phyloP scores from a whole-genome alignment of 2,888 invertebrate species.

The Cacoxenus indagator region DNA sequence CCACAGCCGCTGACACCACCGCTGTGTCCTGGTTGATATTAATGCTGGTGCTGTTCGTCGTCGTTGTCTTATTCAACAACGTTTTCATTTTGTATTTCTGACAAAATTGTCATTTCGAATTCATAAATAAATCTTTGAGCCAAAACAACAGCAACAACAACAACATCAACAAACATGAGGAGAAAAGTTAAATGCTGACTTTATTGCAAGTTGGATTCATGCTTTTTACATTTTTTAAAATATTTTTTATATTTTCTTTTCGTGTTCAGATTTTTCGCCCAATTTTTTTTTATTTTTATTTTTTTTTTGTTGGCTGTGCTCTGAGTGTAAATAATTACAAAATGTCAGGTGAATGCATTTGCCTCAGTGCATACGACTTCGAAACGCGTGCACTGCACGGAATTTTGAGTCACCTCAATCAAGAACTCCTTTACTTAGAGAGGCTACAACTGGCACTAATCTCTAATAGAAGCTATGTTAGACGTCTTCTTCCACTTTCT shows the following conservation, averaged over 20 bases:
- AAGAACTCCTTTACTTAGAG: too few relatives aligned
- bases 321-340: constrained; percentile 1
- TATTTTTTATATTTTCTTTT: neutral
- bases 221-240: neutral
- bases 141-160: neutral
- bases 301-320: neutral
- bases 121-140: neutral
- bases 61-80: neutral
- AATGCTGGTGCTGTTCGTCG: neutral
- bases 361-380: too few relatives aligned
- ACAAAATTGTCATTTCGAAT: constrained; percentile 9
- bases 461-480: too few relatives aligned
- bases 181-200: neutral
- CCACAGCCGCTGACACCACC: too few relatives aligned
- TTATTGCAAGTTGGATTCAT: neutral
- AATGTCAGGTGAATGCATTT: neutral
- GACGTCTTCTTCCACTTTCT: too few relatives aligned
- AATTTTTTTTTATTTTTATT: neutral
- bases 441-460: too few relatives aligned
- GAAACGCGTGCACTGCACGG: too few relatives aligned
- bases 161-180: neutral
- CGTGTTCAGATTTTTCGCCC: too few relatives aligned
- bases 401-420: too few relatives aligned
- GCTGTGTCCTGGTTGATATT: neutral
- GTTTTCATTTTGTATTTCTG: neutral